Percentiles rank a stretch among this genome's conserved stretches.
Conservation (phyloP, 1,140 invertebrate species). For the Cryptotermes secundus region DNA sequence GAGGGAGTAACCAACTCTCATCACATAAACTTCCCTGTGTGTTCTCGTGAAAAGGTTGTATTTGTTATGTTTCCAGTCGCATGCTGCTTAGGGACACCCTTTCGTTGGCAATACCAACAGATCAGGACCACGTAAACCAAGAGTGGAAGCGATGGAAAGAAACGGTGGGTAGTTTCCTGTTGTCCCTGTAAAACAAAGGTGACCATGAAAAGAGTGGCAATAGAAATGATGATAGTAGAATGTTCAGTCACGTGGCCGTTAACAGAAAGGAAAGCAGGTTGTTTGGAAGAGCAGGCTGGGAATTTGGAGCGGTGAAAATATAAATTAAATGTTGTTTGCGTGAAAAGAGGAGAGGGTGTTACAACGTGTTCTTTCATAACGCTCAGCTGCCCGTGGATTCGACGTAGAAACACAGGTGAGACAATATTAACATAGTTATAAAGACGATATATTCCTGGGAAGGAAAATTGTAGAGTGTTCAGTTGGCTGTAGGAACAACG, state of each 20-base stretch:
- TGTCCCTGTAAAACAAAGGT: neutral
- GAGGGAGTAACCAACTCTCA: conserved; percentile 1
- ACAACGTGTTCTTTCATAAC: too few relatives aligned
- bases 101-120: neutral
- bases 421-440: too few relatives aligned
- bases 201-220: neutral
- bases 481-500: too few relatives aligned
- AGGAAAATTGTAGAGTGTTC: too few relatives aligned
- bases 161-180: neutral
- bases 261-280: neutral
- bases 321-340: neutral
- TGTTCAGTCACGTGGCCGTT: neutral
- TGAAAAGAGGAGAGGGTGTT: neutral
- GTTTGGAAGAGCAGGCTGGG: too few relatives aligned
- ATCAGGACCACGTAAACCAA: neutral
- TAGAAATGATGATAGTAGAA: neutral
- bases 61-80: neutral
- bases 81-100: neutral
- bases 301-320: too few relatives aligned
- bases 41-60: neutral
- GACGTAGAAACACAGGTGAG: too few relatives aligned
- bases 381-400: too few relatives aligned
- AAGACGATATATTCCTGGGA: too few relatives aligned
- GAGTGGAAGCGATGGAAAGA: neutral
- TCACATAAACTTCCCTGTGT: conserved; percentile 13